Evolutionary conservation across 2,888 invertebrate genomes (phyloP), one percentile per base, ranked within the genome.

Genomic region (Eubasilissa splendida): DNA sequence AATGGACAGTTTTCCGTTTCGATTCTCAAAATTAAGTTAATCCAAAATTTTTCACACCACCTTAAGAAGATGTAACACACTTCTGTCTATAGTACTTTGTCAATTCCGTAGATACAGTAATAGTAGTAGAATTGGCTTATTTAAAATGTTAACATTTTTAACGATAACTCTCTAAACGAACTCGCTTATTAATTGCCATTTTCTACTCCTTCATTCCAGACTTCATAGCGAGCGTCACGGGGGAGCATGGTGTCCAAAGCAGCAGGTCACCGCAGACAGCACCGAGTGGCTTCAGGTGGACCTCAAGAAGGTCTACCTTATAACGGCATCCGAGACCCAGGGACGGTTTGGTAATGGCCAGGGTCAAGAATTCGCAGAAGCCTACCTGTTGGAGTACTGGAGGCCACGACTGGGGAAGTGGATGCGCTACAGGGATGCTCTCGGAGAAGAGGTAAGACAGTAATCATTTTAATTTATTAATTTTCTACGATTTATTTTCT

Each of bases 191-290:
- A 42, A 42, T 22, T 42, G 3, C 42, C 42, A 7, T 42, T 31
- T 53, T 59, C 56, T 59, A 33, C 11, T 53, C 14, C 33, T 54
- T 63, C 22, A 22, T 75, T 76, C 3, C 92, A 97, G 97, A 87
- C 90, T 97, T 85, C 93, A 95, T 84, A 93, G 93, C 85, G 97
- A 97, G 87, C 91, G 92, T 84, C 93, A 94, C 86, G 96, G 97
- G 12, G 97, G 97, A 68, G 97, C 97, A 0, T 98, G 97, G 98
- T 98, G 98, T 89, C 97, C 98, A 11, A 93, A 94, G 88, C 91
- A 92, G 75, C 94, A 94, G 87, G 94, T 96, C 86, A 95, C 95
- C 42, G 92, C 93, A n/a, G 95, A 95, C 85, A 91, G 94, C 3
- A 92, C 91, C 81, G 95, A 95, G 88, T 95, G 95, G 95, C 88